Conservation (phyloP, 92 coral and sea anemone species). For the Hydrozoanthus gracilis region DNA sequence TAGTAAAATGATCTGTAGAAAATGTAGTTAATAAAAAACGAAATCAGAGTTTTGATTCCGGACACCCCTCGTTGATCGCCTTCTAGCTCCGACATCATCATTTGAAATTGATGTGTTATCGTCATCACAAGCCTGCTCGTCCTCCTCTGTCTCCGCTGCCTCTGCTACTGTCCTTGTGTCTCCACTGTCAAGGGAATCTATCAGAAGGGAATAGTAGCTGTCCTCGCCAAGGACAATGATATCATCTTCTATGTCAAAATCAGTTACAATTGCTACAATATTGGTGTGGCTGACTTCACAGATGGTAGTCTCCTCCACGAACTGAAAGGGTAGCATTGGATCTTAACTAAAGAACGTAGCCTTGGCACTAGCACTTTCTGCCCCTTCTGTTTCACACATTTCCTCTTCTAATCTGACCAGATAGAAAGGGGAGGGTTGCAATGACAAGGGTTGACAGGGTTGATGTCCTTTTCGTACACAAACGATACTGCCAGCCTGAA, state of each 20-base stretch:
- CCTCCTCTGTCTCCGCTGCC: slow-evolving; percentile 7
- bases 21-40: not conserved
- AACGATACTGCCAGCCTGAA: slow-evolving; percentile 19
- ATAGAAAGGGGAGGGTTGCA: slow-evolving; percentile 49
- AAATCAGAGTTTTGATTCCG: slow-evolving; percentile 4
- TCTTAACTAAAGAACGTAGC: not conserved
- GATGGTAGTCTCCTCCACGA: too few species aligned
- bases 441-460: slow-evolving; percentile 22
- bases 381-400: slow-evolving; percentile 33
- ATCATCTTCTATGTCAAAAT: too few species aligned
- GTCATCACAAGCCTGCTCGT: slow-evolving; percentile 25
- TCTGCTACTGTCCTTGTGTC: slow-evolving; percentile 27
- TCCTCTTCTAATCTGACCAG: slow-evolving; percentile 36
- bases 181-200: slow-evolving; percentile 9
- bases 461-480: slow-evolving; percentile 38
- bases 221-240: too few species aligned
- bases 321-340: too few species aligned
- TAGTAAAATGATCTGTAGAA: not conserved
- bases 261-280: too few species aligned
- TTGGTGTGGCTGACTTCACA: too few species aligned
- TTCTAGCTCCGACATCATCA: slow-evolving; percentile 8
- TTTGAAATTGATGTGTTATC: not conserved
- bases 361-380: slow-evolving; percentile 12
- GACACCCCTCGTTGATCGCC: slow-evolving; percentile 9
- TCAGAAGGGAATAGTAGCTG: too few species aligned